These are phyloP conservation scores for Formicarius rufipectus DNA, from an alignment of 2,113 vertebrate species.

Conservation along the genomic window DNA sequence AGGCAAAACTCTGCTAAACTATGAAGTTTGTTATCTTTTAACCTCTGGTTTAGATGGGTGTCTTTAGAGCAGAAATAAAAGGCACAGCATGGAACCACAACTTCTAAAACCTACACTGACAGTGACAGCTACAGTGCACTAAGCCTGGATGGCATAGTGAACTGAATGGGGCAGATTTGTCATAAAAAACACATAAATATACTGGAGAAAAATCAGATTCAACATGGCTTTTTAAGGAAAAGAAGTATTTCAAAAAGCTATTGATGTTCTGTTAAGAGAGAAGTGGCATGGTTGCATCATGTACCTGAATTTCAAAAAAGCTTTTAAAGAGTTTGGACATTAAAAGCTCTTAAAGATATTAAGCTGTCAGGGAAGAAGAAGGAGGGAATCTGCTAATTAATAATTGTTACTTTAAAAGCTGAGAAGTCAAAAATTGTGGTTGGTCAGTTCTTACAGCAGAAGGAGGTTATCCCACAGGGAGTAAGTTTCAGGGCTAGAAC, in stretches of 20 bases:
- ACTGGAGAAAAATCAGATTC: not conserved
- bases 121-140: not conserved
- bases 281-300: not conserved
- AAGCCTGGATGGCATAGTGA: not conserved
- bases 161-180: not conserved
- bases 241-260: not conserved
- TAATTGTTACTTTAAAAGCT: not conserved
- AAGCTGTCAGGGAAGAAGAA: not conserved
- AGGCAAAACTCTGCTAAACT: not conserved
- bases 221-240: not conserved
- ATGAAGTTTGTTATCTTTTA: not conserved
- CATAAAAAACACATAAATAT: not conserved
- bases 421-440: not conserved
- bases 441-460: not conserved
- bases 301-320: not conserved
- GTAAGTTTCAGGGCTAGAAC: not conserved
- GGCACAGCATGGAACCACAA: not conserved
- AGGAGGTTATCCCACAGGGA: not conserved
- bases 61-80: not conserved
- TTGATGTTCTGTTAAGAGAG: not conserved
- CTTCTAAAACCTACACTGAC: not conserved
- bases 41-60: not conserved
- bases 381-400: not conserved
- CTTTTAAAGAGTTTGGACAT: not conserved
- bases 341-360: not conserved